Base-by-base conservation (phyloP, 2,797 vertebrate species). In the Heterohyrax brucei region DNA sequence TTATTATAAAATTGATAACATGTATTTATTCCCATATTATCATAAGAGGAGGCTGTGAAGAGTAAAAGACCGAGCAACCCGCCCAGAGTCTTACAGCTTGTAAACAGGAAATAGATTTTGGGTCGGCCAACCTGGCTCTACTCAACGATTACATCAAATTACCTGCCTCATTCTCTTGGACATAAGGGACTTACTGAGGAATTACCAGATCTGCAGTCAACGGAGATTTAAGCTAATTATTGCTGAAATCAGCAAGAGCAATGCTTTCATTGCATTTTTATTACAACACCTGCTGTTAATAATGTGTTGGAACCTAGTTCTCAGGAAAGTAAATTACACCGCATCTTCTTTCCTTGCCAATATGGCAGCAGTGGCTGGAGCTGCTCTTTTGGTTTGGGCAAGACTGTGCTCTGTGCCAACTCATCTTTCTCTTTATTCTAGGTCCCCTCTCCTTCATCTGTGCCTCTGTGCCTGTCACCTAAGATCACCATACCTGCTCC, bases 191-290 rank as follows among this genome's bases (percentile, higher is more conserved):
- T 84, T 66, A 59, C 8, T 10, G 24, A 14, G 21, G n/a, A 39
- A 24, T 91, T 80, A 73, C 56, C 50, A 79, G 79, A 75, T 53
- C 56, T 84, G 50, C 39, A 46, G 59, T 91, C 68, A 90, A 64
- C 33, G 46, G 68, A 89, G 33, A 87, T 72, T 73, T 77, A 92
- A 80, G 66, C 46, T 87, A 89, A 64, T 75, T 78, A 85, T 22
- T 87, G 82, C 44, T 28, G 66, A 95, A 92, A 75, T 50, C 70
- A 82, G 53, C 88, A 84, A 26, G 13, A 68, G 50, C 21, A 70
- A 82, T 39, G 81, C 87, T 88, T 82, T 53, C 77, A 62, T 39
- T 93, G 33, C 4, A 30, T 84, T 91, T 95, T 93, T 46, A 76
- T 80, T 62, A 13, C 16, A 79, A 84, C 33, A 66, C 50, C 83